These are phyloP conservation scores for Macrostomum lignano DNA, from an alignment of 1,140 invertebrate genomes.

Conservation along the genomic window DNA sequence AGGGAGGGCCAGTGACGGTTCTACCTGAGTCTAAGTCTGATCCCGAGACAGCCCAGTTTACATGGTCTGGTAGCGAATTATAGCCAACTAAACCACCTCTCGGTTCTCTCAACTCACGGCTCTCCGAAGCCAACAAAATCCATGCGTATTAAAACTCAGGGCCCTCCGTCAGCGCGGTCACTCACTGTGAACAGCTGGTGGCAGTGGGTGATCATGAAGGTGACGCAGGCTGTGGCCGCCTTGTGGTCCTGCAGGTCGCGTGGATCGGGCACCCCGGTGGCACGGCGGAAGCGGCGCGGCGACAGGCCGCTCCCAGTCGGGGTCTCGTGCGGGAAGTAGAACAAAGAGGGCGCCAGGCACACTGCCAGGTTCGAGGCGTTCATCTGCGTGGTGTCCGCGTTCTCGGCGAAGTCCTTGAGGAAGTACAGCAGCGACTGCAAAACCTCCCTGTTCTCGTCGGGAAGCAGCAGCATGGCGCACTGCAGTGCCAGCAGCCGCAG, in stretches of 20 bases:
- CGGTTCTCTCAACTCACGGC: too few relatives aligned
- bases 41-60: too few relatives aligned
- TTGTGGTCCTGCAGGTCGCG: conserved; percentile 47
- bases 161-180: too few relatives aligned
- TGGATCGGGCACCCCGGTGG: conserved; percentile 46
- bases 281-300: conserved; percentile 19
- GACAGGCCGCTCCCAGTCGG: conserved; percentile 21
- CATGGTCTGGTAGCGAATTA: too few relatives aligned
- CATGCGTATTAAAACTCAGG: too few relatives aligned
- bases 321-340: conserved; percentile 33
- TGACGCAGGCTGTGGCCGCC: conserved; percentile 60
- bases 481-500: conserved; percentile 70
- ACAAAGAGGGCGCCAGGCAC: conserved; percentile 64
- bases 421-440: conserved; percentile 57
- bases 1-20: too few relatives aligned
- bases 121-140: too few relatives aligned
- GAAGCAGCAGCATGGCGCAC: conserved; percentile 51
- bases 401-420: conserved; percentile 35
- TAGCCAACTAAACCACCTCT: too few relatives aligned
- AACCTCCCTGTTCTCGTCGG: conserved; percentile 69
- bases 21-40: too few relatives aligned
- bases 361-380: conserved; percentile 70
- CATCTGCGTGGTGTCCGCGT: conserved; percentile 38
- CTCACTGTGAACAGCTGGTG: conserved; percentile 47
- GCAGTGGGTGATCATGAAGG: conserved; percentile 39